Conservation (phyloP, 2,888 invertebrate species). For the Apomyelois bistriatella region DNA sequence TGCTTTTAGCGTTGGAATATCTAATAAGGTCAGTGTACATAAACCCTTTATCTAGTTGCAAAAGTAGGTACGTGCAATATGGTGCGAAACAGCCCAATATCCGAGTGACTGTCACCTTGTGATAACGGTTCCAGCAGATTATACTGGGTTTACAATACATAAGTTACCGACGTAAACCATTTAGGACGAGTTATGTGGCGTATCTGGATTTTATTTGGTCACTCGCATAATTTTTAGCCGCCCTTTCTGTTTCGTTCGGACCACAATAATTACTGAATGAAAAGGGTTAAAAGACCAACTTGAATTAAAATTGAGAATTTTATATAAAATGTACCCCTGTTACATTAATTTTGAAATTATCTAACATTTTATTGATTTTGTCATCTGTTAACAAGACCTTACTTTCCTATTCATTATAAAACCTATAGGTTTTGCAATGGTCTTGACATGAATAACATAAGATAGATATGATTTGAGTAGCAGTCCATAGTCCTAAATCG, state of each 20-base stretch:
- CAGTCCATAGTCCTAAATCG: too few relatives aligned
- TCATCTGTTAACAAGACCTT: too few relatives aligned
- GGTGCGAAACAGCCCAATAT: not conserved
- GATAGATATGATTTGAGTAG: too few relatives aligned
- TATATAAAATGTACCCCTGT: too few relatives aligned
- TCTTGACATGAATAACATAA: too few relatives aligned
- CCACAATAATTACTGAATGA: conserved; percentile 10
- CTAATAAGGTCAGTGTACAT: conserved; percentile 1
- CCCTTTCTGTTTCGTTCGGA: not conserved
- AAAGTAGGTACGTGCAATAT: not conserved
- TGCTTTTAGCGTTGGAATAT: not conserved
- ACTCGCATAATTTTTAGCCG: conserved; percentile 8
- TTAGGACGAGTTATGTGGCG: not conserved
- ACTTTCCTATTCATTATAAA: too few relatives aligned
- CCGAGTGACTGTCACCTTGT: not conserved
- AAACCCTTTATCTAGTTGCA: conserved; percentile 2
- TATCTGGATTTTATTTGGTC: not conserved
- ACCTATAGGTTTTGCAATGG: too few relatives aligned
- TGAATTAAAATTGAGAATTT: too few relatives aligned
- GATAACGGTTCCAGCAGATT: not conserved
- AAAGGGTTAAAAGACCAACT: not conserved
- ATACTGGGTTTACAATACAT: not conserved
- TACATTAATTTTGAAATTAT: too few relatives aligned
- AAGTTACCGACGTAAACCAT: not conserved
- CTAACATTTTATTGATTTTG: too few relatives aligned